Percentiles rank a stretch among this genome's conserved stretches.
Evolutionary conservation across 2,888 invertebrate genomes (phyloP).

Genomic region (Macrosiphum euphorbiae): DNA sequence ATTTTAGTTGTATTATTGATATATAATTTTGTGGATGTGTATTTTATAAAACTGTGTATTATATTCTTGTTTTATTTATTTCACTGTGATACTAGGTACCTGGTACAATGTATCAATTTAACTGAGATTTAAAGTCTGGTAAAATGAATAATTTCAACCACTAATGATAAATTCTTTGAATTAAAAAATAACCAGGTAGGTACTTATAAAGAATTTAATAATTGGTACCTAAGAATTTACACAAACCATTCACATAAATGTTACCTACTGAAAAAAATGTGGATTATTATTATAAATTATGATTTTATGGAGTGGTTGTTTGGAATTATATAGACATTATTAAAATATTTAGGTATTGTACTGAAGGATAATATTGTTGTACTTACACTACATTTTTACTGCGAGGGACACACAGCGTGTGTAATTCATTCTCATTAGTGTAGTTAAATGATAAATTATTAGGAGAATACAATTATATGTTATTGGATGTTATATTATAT

Average conservation of each 20-base stretch:
- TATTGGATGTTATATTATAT: background rate
- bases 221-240: background rate
- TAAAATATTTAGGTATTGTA: background rate
- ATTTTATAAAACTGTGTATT: background rate
- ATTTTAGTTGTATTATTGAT: background rate
- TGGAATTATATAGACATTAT: background rate
- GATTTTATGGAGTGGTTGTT: background rate
- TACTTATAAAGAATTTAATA: background rate
- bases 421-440: background rate
- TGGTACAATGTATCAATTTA: background rate
- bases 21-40: background rate
- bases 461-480: background rate
- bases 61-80: background rate
- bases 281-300: background rate
- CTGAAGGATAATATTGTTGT: background rate
- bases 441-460: background rate
- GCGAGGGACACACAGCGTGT: background rate
- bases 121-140: background rate
- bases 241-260: background rate
- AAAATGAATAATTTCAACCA: background rate
- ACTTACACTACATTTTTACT: background rate
- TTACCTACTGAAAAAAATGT: background rate
- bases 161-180: too few species aligned
- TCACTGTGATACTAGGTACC: background rate
- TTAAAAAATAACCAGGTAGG: too few species aligned